Base-by-base conservation (phyloP, 1,140 invertebrate genomes). In the Pantala flavescens region DNA sequence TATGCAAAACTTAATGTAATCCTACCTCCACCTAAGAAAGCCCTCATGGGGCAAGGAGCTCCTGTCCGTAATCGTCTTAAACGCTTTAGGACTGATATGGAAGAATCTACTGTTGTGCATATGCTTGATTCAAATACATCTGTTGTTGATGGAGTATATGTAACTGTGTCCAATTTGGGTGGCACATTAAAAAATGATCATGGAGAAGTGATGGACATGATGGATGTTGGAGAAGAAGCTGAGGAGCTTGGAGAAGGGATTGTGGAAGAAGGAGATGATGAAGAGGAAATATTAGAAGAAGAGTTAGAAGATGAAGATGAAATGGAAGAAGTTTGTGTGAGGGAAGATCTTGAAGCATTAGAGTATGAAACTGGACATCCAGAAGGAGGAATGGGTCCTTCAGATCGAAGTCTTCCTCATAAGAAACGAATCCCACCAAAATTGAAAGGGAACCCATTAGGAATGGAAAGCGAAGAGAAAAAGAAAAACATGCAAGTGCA, bases 361-460 rank as follows among this genome's bases (percentile, higher is more conserved):
- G 80, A 81, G 71, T 78, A 78, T 75, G 80, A 81, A 63, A 74
- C 73, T 7, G 80, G 79, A 70, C 77, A 70, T 75, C 76, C 79
- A 16, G 49, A 63, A 21, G 49, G 49, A 16, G n/a, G 14, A 19
- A 19, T 63, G 49, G 49, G 49, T 21, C 49, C 42, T 49, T 79
- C 9, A 78, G 80, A 72, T 82, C 79, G 87, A 80, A 88, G 86
- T 79, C 83, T 90, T 24, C 88, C 88, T 3, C 88, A 90, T 78
- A 90, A 90, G 75, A 87, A 87, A 74, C 81, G 86, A 23, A 87
- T 87, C 73, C 84, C 86, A 0, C 79, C 83, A 21, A 87, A 87
- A 75, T 78, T 87, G 0, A 87, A 87, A 78, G 5, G 84, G 84
- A 73, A 82, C 79, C 24, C 73, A 21, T 74, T 77, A 0, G 7